Evolutionary conservation across 2,888 invertebrate genomes (phyloP), one percentile per base, ranked within the genome.

Genomic region (Eilema depressum): DNA sequence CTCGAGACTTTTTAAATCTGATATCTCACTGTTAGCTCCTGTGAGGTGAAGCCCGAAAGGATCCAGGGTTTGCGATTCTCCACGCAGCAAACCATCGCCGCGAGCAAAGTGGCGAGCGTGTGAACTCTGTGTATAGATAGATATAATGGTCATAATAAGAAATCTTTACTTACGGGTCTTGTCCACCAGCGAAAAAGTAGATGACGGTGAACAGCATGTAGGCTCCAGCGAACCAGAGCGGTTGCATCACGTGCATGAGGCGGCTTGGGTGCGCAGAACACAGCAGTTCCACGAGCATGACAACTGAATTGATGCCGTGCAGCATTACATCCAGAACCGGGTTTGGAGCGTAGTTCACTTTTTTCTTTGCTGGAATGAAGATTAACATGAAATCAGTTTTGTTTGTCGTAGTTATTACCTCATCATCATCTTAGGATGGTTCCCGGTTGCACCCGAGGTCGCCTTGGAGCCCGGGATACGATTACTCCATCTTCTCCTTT

Each of bases 161-260:
- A 2, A 14, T 14, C 8, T 20, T 28, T 14, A 78, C 96, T 94
- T 85, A 96, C 96, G 97, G 97, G 89, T 97, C 97, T 25, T 96
- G 96, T 71, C 98, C 98, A 62, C 98, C 98, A 62, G 96, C 96
- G 72, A 96, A 88, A 89, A 96, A 98, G 89, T 98, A 98, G 65
- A 97, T 93, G 62, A 97, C 91, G 26, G 96, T 97, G 88, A 98
- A 98, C 63, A 97, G 86, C 70, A 97, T 95, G 89, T 98, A 98
- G 20, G 95, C 92, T 25, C 96, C 87, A 14, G 97, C 97, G 90
- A 98, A 96, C 76, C 96, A 94, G 30, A 97, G 93, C n/a, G 97
- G 96, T 94, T 97, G 97, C 95, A 96, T 96, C 83, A 96, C 93
- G 81, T 96, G 95, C 61, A 93, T 82, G 61, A 95, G 86, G 1